Evolutionary conservation across 2,797 vertebrate genomes (phyloP).

Genomic region (Emydoidea blandingii): DNA sequence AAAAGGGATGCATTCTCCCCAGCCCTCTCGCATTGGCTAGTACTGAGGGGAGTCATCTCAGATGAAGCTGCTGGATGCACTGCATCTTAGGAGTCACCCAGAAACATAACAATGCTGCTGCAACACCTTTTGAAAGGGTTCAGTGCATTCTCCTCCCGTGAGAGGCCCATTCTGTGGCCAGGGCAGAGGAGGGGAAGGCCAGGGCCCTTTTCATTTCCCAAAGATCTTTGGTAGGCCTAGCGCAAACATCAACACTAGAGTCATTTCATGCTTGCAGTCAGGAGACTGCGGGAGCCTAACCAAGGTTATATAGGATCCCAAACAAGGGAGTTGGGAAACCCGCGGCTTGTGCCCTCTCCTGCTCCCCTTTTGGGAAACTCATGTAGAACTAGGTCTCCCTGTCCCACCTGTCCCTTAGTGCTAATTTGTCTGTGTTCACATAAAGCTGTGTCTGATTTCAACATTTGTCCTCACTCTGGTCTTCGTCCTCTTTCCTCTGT

Average conservation of each 20-base stretch:
- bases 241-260: background rate
- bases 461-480: background rate
- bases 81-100: background rate
- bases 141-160: background rate
- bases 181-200: background rate
- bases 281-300: background rate
- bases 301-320: background rate
- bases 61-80: background rate
- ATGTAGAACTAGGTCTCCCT: background rate
- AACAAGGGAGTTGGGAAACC: background rate
- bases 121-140: background rate
- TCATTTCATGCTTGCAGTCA: background rate
- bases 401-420: background rate
- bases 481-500: background rate
- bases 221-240: fast-evolving
- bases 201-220: background rate
- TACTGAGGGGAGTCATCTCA: background rate
- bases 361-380: background rate
- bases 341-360: background rate
- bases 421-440: background rate
- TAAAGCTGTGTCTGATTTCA: background rate
- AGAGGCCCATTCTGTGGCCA: background rate
- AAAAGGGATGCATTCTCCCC: background rate
- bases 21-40: background rate
- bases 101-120: background rate